Evolutionary conservation across 2,888 invertebrate genomes (phyloP).

Genomic region (Seladonia tumulorum): DNA sequence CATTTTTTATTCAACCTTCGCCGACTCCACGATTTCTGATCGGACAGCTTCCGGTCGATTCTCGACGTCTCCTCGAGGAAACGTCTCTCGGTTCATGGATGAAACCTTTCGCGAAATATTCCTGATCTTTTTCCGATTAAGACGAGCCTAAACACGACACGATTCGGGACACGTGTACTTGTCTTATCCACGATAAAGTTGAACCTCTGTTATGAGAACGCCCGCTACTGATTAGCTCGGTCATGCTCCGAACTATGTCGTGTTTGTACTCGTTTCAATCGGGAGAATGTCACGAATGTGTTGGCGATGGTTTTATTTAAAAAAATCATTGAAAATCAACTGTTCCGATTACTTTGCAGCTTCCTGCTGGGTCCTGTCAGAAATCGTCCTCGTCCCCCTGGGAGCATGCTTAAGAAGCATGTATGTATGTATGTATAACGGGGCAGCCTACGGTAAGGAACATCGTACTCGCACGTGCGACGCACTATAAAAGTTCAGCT

Average conservation of each 20-base stretch:
- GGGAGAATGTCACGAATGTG: background rate
- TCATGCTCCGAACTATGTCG: background rate
- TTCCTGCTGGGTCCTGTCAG: background rate
- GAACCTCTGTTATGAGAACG: too few species aligned
- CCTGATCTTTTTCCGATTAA: background rate
- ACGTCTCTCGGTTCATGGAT: background rate
- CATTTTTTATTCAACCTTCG: background rate
- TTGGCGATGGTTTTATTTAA: background rate
- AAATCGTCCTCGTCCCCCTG: background rate
- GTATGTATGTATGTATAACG: background rate
- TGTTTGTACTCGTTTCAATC: background rate
- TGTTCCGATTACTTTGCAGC: too few species aligned
- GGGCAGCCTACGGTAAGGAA: background rate
- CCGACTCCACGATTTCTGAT: background rate
- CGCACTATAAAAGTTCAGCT: conserved; percentile 8
- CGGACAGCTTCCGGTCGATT: background rate
- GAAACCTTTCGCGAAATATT: background rate
- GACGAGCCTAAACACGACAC: background rate
- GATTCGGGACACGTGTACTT: background rate
- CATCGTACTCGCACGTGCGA: background rate
- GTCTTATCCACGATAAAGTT: too few species aligned
- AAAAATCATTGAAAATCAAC: background rate
- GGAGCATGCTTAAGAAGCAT: background rate
- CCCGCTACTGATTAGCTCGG: background rate
- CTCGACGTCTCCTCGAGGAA: background rate